Percentiles rank a stretch among this genome's conserved stretches.
These are phyloP conservation scores for Tyto alba DNA, from an alignment of 2,113 vertebrate genomes.

Conservation along the genomic window DNA sequence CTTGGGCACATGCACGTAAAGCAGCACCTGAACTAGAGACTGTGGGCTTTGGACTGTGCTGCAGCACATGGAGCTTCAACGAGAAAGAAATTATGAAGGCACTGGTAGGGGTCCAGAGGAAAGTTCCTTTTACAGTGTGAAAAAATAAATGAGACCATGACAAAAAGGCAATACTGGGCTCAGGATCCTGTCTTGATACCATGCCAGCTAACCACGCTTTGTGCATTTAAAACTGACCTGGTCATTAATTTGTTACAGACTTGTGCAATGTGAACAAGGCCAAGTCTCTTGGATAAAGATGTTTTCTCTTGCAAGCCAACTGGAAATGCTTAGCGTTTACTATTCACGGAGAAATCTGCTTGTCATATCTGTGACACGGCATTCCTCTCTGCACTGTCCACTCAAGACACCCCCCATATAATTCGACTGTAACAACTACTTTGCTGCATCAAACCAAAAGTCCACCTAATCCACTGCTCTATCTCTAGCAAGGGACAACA, in stretches of 20 bases:
- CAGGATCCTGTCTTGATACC: not conserved
- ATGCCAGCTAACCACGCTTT: not conserved
- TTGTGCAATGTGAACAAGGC: slow-evolving; percentile 27
- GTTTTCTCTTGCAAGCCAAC: slow-evolving; percentile 18
- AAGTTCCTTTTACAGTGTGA: slow-evolving; percentile 1
- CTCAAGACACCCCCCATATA: not conserved
- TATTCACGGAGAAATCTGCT: not conserved
- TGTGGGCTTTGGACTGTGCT: not conserved
- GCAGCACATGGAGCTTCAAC: not conserved
- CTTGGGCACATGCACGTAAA: not conserved
- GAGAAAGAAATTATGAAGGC: not conserved
- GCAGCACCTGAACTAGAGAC: not conserved
- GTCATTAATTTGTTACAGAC: slow-evolving; percentile 54
- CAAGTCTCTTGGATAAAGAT: slow-evolving; percentile 47
- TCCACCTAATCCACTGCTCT: not conserved
- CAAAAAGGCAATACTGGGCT: slow-evolving; percentile 36
- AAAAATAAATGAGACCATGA: slow-evolving; percentile 30
- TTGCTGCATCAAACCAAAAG: not conserved
- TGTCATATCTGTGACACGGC: not conserved
- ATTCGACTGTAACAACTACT: not conserved
- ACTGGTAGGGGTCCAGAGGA: not conserved
- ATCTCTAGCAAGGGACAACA: not conserved
- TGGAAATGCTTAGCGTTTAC: slow-evolving; percentile 25
- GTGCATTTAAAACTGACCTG: slow-evolving; percentile 42
- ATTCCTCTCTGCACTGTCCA: not conserved